Evolutionary conservation across 1,140 invertebrate genomes (phyloP).

Genomic region (Eurytemora carolleeae): DNA sequence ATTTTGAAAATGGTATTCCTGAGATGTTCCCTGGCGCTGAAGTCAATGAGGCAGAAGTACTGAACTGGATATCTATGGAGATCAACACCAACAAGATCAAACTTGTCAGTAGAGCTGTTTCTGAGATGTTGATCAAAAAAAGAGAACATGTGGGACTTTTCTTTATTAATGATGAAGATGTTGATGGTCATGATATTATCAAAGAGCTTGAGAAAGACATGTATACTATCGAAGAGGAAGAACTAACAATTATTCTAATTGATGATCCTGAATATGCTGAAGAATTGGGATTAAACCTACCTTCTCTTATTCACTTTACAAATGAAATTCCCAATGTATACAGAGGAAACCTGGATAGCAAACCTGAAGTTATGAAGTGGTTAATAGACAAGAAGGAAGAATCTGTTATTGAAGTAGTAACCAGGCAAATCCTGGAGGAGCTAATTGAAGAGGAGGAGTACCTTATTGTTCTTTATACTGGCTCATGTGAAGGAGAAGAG

Average conservation of each 20-base stretch:
- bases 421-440: slow-evolving; percentile 70
- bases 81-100: slow-evolving; percentile 80
- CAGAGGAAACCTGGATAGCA: slow-evolving; percentile 58
- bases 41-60: slow-evolving; percentile 68
- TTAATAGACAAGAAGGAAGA: slow-evolving; percentile 68
- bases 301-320: slow-evolving; percentile 66
- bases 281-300: slow-evolving; percentile 72
- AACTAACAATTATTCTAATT: slow-evolving; percentile 75
- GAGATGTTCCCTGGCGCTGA: slow-evolving; percentile 47
- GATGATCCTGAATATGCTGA: slow-evolving; percentile 70
- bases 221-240: slow-evolving; percentile 69
- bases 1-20: slow-evolving; percentile 78
- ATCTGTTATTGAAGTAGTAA: slow-evolving; percentile 82
- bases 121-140: slow-evolving; percentile 66
- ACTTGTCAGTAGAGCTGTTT: slow-evolving; percentile 81
- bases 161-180: slow-evolving; percentile 65
- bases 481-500: slow-evolving; percentile 21
- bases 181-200: slow-evolving; percentile 62
- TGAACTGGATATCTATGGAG: slow-evolving; percentile 66
- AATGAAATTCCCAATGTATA: slow-evolving; percentile 58
- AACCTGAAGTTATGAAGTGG: slow-evolving; percentile 77
- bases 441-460: slow-evolving; percentile 79
- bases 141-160: slow-evolving; percentile 55
- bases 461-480: slow-evolving; percentile 75
- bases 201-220: slow-evolving; percentile 83